Conservation (phyloP, 1,140 invertebrate species). For the Hyles euphorbiae region DNA sequence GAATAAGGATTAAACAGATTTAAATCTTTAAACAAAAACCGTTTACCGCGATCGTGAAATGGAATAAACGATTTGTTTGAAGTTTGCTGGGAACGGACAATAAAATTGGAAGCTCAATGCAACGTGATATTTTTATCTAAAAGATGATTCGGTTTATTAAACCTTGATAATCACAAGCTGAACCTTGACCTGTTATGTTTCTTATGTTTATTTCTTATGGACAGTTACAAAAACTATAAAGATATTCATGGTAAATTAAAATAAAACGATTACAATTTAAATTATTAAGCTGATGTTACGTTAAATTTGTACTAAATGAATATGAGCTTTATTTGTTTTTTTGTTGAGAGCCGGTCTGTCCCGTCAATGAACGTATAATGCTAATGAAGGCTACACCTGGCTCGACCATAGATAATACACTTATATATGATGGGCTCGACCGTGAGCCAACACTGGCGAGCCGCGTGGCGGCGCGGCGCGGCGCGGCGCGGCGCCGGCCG, state of each 20-base stretch:
- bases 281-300: too few relatives aligned
- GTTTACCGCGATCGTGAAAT: constrained; percentile 1
- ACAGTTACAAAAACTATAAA: constrained; percentile 30
- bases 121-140: too few relatives aligned
- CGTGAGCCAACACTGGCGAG: constrained; percentile 13
- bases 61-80: too few relatives aligned
- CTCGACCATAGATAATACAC: too few relatives aligned
- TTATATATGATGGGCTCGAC: too few relatives aligned
- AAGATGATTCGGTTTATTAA: constrained; percentile 30
- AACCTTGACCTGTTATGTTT: constrained; percentile 35
- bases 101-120: too few relatives aligned
- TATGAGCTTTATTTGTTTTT: constrained; percentile 23
- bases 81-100: neutral
- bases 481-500: too few relatives aligned
- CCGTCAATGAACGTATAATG: constrained; percentile 56
- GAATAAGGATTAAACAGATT: constrained; percentile 14
- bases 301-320: constrained; percentile 14
- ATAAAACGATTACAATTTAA: too few relatives aligned
- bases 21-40: constrained; percentile 12
- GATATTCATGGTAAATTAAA: constrained; percentile 8
- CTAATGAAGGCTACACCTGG: constrained; percentile 53
- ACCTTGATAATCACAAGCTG: constrained; percentile 34
- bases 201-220: neutral
- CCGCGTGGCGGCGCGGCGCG: too few relatives aligned
- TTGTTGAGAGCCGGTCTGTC: constrained; percentile 30